Evolutionary conservation across 1,140 invertebrate genomes (phyloP).

Genomic region (Aleiodes sp.): DNA sequence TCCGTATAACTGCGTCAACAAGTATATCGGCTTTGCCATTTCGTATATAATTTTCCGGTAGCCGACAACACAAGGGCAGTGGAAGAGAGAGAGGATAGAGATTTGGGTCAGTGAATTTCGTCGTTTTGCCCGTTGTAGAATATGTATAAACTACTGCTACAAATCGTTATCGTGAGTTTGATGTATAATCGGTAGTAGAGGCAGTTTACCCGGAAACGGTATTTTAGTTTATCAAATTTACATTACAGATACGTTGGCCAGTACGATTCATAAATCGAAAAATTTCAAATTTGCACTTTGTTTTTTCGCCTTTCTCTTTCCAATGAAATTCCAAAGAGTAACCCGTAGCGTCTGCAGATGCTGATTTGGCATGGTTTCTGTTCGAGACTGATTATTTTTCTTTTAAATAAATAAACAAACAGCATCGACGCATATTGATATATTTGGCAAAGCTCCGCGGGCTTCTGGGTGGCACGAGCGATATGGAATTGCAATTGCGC

Average conservation of each 20-base stretch:
- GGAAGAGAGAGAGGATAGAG: too few species aligned
- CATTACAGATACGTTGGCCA: constrained; percentile 15
- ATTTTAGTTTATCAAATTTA: background rate
- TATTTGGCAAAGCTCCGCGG: constrained; percentile 30
- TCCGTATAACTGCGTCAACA: constrained; percentile 6
- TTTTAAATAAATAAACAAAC: constrained; percentile 31
- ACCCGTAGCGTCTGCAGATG: constrained; percentile 23
- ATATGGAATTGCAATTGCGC: constrained; percentile 16
- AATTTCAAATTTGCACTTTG: background rate
- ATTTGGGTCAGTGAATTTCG: constrained; percentile 12
- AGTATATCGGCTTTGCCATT: constrained; percentile 6
- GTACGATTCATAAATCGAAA: too few species aligned
- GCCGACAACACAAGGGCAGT: background rate
- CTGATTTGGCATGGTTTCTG: constrained; percentile 24
- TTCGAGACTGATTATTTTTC: constrained; percentile 24
- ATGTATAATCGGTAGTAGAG: background rate
- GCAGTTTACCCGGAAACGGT: background rate
- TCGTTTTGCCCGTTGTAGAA: background rate
- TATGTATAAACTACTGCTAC: constrained; percentile 1
- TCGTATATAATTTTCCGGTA: constrained; percentile 16
- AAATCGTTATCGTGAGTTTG: background rate
- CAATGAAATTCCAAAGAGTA: background rate
- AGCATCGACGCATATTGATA: constrained; percentile 30
- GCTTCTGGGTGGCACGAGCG: too few species aligned
- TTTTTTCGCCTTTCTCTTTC: background rate